These are phyloP conservation scores for Trachythela sp. DNA, from an alignment of 64 coral and sea anemone species.

Conservation along the genomic window DNA sequence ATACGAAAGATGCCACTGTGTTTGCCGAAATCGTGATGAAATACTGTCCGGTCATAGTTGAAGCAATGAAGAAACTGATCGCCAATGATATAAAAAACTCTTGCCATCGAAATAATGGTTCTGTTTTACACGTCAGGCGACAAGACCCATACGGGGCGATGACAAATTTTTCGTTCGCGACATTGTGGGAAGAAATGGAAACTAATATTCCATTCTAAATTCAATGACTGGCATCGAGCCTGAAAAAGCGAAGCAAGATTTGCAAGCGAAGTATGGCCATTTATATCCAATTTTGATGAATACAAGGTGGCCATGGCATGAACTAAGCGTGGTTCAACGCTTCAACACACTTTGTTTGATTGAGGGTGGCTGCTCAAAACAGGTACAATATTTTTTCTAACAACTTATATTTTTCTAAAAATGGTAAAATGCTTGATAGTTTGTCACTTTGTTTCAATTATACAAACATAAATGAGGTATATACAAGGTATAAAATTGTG, in stretches of 20 bases:
- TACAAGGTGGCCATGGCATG: slow-evolving; percentile 41
- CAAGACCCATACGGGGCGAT: background rate
- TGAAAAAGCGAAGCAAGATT: background rate
- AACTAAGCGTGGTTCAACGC: slow-evolving; percentile 34
- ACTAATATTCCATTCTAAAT: slow-evolving; percentile 39
- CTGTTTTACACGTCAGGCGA: background rate
- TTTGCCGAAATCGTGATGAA: background rate
- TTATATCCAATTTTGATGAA: slow-evolving; percentile 51
- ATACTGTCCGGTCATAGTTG: background rate
- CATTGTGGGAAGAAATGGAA: slow-evolving; percentile 3
- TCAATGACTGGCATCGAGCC: background rate
- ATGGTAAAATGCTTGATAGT: background rate
- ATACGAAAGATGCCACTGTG: background rate
- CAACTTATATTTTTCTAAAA: background rate
- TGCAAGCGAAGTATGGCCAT: slow-evolving; percentile 39
- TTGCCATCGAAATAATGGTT: background rate
- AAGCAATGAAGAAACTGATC: background rate
- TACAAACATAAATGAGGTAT: too few relatives aligned
- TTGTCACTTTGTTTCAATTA: slow-evolving; percentile 23
- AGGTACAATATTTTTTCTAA: too few relatives aligned
- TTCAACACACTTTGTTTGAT: too few relatives aligned
- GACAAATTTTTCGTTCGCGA: background rate
- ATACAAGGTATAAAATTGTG: too few relatives aligned
- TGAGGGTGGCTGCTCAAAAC: too few relatives aligned
- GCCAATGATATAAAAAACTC: background rate